Evolutionary conservation across 2,888 invertebrate genomes (phyloP), one percentile per base, ranked within the genome.

Genomic region (Agrilus biguttatus): DNA sequence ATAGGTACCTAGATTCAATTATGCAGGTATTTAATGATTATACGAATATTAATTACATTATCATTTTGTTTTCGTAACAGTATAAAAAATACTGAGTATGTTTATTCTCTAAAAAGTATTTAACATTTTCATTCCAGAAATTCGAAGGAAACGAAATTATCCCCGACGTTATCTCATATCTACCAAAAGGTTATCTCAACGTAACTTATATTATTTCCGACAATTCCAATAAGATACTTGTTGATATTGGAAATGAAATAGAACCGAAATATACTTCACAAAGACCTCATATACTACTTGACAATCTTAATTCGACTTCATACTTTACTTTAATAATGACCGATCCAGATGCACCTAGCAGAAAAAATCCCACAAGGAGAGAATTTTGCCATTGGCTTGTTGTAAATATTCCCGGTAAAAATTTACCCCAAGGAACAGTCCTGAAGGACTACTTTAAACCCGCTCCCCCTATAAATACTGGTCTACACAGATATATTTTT

Each of bases 301-400:
- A 74, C 1, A 51, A 51, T 7, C 70, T 70, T 3, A 75, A 78
- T 47, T 59, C 69, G n/a, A 62, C 63, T 41, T 63, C 68, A 46
- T 78, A 75, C 51, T 89, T 88, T 60, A 78, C 83, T 1, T 52
- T 74, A 33, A 67, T 69, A n/a, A 66, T 74, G 68, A 64, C 70
- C 0, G 85, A 87, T 64, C 85, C 85, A 3, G 86, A 87, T 66
- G 84, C 85, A 1, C 85, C 85, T 5, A 80, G 78, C 52, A 71
- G 83, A 32, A 68, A 71, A 48, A 73, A 74, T 43, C 84, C 83
- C 0, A 78, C 71, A 49, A 75, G 73, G 51, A 69, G 80, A 21
- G 83, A 85, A 65, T 82, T 79, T 74, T 78, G 80, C 52, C 85
- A 87, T 61, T 86, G 85, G 85, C 64, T 84, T 10, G 74, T 85